These are phyloP conservation scores for Nothocercus nigrocapillus DNA, from an alignment of 2,113 vertebrate species.

Conservation along the genomic window DNA sequence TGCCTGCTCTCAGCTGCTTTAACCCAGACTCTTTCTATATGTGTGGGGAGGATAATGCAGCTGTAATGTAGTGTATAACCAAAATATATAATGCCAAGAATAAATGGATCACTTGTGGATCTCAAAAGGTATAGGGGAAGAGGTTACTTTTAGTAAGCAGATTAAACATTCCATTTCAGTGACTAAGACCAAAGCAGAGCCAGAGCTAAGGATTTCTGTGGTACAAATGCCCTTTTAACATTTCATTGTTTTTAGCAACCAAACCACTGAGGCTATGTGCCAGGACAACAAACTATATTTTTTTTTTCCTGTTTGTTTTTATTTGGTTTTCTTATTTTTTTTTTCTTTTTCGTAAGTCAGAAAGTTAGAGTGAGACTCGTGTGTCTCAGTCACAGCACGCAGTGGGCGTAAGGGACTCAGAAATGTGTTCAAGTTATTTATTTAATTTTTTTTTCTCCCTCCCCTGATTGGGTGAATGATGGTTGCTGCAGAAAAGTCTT, in stretches of 20 bases:
- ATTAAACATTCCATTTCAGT: background rate
- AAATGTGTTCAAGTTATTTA: background rate
- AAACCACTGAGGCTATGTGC: background rate
- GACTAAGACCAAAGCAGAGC: background rate
- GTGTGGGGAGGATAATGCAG: background rate
- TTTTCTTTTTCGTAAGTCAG: background rate
- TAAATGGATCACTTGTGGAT: background rate
- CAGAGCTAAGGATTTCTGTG: background rate
- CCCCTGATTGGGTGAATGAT: background rate
- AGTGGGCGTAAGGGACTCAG: background rate
- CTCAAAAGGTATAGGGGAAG: background rate
- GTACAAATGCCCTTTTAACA: slow-evolving; percentile 2
- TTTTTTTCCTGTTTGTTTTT: background rate
- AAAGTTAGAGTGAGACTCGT: background rate
- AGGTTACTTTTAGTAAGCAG: background rate
- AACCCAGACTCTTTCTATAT: background rate
- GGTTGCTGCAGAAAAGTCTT: background rate
- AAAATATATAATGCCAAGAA: background rate
- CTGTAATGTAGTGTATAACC: background rate
- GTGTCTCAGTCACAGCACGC: background rate
- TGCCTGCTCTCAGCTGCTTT: background rate
- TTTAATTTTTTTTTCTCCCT: background rate
- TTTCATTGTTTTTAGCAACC: slow-evolving; percentile 40
- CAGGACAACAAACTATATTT: background rate
- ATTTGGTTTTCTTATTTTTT: background rate